phyloP scores from a whole-genome alignment of 2,113 vertebrate genomes.

The Myanophis thanlyinensis region DNA sequence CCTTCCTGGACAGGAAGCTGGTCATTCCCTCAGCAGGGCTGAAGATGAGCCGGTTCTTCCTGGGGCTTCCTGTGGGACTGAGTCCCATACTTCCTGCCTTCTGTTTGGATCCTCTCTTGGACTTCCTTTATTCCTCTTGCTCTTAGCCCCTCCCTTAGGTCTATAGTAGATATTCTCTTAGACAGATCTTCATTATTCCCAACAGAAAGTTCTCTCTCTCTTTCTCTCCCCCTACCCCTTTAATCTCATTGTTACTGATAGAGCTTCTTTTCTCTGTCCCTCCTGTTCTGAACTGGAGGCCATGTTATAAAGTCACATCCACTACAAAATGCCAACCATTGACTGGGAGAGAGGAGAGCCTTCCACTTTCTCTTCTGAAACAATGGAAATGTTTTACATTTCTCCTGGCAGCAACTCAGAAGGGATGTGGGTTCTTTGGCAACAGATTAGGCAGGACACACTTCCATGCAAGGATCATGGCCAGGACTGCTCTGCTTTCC shows the following conservation, averaged over 20 bases:
- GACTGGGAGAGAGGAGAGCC: background rate
- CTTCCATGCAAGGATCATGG: background rate
- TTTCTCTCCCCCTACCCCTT: background rate
- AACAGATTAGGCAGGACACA: fast-evolving
- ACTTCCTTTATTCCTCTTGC: background rate
- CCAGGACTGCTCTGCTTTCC: background rate
- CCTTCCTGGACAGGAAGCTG: background rate
- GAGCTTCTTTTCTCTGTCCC: background rate
- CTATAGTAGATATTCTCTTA: no score
- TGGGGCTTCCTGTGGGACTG: background rate
- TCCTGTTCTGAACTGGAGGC: background rate
- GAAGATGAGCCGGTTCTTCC: no score
- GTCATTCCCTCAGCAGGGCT: background rate
- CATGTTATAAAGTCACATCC: background rate
- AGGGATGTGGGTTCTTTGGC: no score
- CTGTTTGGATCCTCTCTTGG: background rate
- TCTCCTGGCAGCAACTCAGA: background rate
- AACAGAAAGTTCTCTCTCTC: no score
- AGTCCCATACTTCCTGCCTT: background rate
- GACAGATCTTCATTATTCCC: background rate
- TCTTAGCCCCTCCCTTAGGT: background rate
- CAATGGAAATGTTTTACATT: background rate
- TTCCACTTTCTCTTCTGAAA: background rate
- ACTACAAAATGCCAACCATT: background rate
- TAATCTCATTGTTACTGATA: background rate